Conservation (phyloP, 2,113 vertebrate genomes). For the Oceanites oceanicus region DNA sequence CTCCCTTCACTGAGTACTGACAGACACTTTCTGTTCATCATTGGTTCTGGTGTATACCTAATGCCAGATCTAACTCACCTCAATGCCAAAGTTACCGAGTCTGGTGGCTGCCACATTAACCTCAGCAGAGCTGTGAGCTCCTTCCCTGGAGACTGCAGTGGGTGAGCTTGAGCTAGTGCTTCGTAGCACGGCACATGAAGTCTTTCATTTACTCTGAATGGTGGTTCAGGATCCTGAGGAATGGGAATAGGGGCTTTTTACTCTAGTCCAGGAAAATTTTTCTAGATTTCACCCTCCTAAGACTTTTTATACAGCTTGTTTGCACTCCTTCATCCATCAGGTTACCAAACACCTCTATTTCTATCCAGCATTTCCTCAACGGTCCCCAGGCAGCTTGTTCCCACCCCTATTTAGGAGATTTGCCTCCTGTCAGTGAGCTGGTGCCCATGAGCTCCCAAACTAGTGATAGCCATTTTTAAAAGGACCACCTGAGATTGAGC, state of each 20-base stretch:
- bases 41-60: neutral
- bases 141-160: neutral
- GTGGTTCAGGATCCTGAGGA: neutral
- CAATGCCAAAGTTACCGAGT: rapidly evolving
- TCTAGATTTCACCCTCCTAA: neutral
- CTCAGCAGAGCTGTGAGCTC: neutral
- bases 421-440: neutral
- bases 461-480: neutral
- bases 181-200: neutral
- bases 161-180: neutral
- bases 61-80: neutral
- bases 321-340: neutral
- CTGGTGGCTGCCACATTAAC: neutral
- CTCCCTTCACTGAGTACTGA: neutral
- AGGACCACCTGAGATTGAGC: neutral
- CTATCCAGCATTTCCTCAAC: neutral
- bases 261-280: neutral
- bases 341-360: neutral
- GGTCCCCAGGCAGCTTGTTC: neutral
- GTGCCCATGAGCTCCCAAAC: neutral
- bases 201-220: neutral
- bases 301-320: neutral
- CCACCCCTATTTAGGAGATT: neutral
- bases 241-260: neutral
- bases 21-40: neutral